Evolutionary conservation across 2,888 invertebrate genomes (phyloP), one percentile per base, ranked within the genome.

Genomic region (Cryptocheilus praepositus): DNA sequence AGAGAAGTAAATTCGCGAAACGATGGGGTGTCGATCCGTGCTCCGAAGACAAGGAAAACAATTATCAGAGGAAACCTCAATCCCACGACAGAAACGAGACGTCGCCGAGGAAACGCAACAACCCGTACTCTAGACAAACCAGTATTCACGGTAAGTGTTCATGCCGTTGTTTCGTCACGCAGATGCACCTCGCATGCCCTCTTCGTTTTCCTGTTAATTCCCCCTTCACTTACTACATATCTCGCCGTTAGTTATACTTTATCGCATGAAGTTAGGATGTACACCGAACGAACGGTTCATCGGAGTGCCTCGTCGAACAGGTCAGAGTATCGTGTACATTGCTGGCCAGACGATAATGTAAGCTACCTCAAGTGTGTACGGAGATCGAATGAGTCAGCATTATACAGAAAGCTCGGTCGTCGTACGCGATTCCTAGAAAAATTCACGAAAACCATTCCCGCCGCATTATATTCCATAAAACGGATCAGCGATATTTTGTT

Each of bases 21-120:
- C 89, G 92, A 77, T 93, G 92, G 85, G 92, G 92, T 78, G 91
- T 93, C 62, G 92, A 93, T 78, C 85, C 87, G 0, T 73, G 81
- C 7, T 83, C 86, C 60, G 85, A 87, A 56, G 86, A 88, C 72
- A 87, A 88, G 78, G 88, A 88, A 65, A 87, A 88, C 69, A 64
- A 62, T 64, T 74, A 72, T 3, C 76, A 81, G 69, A 80, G 79
- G 61, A 67, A 73, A 46, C 70, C 71, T 45, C 71, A 71, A 46
- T 68, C 71, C 44, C 71, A 72, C 64, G 85, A 84, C 49, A 76
- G 79, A 59, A 70, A 81, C 61, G 74, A 79, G 21, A 80, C 83
- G 21, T 84, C 84, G 55, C 85, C 83, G 4, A 82, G 84, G 59
- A 85, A 83, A 71, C 80, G 84, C 8, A 74, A 59, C 61, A 76